phyloP scores from a whole-genome alignment of 2,113 vertebrate genomes.

The Oreochromis niloticus region DNA sequence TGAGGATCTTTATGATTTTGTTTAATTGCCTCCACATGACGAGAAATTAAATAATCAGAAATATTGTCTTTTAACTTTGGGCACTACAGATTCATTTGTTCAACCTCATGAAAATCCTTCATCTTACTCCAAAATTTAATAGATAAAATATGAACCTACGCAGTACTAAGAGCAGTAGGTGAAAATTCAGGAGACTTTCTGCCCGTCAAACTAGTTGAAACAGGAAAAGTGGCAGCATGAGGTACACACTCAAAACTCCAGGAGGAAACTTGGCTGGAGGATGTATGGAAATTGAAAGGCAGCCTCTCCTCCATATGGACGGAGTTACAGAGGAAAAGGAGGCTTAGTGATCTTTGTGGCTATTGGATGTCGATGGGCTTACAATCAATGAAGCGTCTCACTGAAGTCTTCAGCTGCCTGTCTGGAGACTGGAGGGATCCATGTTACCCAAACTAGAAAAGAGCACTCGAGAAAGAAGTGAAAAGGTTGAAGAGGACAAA shows the following conservation, averaged over 20 bases:
- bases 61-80: background rate
- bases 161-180: background rate
- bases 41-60: background rate
- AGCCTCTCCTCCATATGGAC: conserved; percentile 7
- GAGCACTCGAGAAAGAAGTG: background rate
- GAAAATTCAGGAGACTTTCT: background rate
- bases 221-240: background rate
- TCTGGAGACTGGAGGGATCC: conserved; percentile 30
- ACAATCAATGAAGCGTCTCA: conserved; percentile 47
- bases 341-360: conserved; percentile 17
- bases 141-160: background rate
- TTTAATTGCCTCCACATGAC: background rate
- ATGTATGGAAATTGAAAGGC: conserved; percentile 13
- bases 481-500: background rate
- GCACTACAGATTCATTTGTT: background rate
- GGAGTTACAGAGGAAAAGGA: conserved; percentile 24
- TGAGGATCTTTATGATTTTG: background rate
- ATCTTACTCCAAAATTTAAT: background rate
- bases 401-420: conserved; percentile 25
- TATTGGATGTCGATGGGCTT: conserved; percentile 30
- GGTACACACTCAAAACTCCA: background rate
- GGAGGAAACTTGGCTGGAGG: conserved; percentile 3
- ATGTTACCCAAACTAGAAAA: background rate
- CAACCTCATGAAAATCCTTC: background rate
- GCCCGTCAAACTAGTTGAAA: background rate